phyloP scores from a whole-genome alignment of 2,888 invertebrate genomes.

The Chrysodeixis includens region DNA sequence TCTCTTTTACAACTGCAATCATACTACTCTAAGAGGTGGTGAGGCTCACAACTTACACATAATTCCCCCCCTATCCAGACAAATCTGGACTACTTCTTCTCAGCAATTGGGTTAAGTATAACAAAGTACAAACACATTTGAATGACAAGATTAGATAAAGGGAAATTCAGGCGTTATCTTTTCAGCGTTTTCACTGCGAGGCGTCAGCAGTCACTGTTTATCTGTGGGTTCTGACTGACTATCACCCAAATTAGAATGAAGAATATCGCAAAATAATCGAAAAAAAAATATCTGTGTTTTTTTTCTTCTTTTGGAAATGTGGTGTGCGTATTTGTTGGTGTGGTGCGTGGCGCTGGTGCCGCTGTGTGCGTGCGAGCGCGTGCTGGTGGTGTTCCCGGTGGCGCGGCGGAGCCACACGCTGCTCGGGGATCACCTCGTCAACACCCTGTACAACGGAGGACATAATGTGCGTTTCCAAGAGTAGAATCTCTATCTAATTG shows the following conservation, averaged over 20 bases:
- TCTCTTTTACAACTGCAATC: too few species aligned
- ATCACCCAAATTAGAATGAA: background rate
- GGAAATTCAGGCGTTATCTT: background rate
- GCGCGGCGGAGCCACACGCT: conserved; percentile 65
- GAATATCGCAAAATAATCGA: background rate
- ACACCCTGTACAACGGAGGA: conserved; percentile 64
- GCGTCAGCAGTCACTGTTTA: conserved; percentile 15
- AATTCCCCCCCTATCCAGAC: too few species aligned
- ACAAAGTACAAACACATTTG: conserved; percentile 17
- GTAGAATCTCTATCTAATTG: background rate
- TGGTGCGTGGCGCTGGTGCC: conserved; percentile 40
- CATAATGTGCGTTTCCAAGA: conserved; percentile 65
- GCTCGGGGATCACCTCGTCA: conserved; percentile 68
- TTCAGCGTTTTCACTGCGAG: background rate
- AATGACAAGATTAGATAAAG: conserved; percentile 35
- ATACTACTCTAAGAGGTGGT: too few species aligned
- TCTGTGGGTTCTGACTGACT: conserved; percentile 10
- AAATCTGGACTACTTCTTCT: background rate
- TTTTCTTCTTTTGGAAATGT: conserved; percentile 19
- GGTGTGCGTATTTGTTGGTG: conserved; percentile 29
- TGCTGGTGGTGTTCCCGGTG: conserved; percentile 69
- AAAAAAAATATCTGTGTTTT: background rate
- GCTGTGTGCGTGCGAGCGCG: conserved; percentile 45
- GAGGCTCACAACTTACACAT: too few species aligned
- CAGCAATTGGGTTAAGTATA: conserved; percentile 6